Conservation (phyloP, 2,797 vertebrate genomes). For the Falco naumanni region DNA sequence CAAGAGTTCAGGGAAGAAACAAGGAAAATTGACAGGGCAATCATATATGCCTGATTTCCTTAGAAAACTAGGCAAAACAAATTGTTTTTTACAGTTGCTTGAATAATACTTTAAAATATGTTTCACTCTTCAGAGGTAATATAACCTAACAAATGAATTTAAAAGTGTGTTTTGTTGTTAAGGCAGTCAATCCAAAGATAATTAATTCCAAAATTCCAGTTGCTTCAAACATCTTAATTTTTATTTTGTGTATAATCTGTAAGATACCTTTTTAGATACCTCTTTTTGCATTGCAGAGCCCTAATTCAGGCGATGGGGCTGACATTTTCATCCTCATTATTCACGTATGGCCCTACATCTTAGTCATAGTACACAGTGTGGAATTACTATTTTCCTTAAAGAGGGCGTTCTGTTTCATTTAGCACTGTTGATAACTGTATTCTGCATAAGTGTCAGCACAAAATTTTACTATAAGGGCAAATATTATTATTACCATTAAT, state of each 20-base stretch:
- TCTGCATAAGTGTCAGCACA: neutral
- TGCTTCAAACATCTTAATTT: neutral
- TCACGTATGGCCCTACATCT: neutral
- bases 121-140: neutral
- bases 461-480: neutral
- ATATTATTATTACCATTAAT: neutral
- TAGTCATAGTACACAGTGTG: neutral
- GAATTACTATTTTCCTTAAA: conserved; percentile 12
- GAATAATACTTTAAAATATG: neutral
- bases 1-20: neutral
- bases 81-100: neutral
- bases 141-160: neutral
- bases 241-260: neutral
- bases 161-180: neutral
- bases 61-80: neutral
- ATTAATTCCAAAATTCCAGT: neutral
- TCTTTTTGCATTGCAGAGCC: neutral
- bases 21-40: neutral
- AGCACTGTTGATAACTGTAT: neutral
- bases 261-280: neutral
- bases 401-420: neutral
- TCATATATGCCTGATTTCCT: neutral
- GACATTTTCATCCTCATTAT: neutral
- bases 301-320: neutral
- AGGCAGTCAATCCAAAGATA: neutral